Conservation (phyloP, 2,888 invertebrate genomes). For the Orthonychiurus folsomi region DNA sequence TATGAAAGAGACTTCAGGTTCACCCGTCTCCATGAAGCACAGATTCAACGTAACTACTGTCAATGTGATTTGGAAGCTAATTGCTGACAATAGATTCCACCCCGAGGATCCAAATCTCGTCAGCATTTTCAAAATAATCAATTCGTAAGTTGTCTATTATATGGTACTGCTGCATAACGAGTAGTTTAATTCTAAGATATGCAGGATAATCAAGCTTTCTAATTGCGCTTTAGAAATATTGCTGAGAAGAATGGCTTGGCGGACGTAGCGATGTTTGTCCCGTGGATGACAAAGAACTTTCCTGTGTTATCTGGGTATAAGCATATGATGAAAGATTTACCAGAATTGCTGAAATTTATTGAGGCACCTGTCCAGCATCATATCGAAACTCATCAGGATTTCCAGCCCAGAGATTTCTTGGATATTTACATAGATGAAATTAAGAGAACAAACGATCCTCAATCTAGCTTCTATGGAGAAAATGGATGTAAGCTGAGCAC, state of each 20-base stretch:
- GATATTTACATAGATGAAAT: constrained; percentile 35
- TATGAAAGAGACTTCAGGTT: constrained; percentile 12
- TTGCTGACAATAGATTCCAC: constrained; percentile 16
- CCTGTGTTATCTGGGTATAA: constrained; percentile 19
- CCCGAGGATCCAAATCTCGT: constrained; percentile 15
- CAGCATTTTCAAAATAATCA: background rate
- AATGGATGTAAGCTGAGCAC: constrained; percentile 20
- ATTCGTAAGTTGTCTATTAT: background rate
- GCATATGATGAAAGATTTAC: constrained; percentile 20
- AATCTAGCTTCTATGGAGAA: constrained; percentile 25
- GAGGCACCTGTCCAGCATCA: constrained; percentile 23
- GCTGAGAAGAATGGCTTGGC: constrained; percentile 18
- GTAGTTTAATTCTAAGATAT: background rate
- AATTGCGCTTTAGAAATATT: constrained; percentile 15
- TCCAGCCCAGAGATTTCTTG: constrained; percentile 43
- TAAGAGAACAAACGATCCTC: constrained; percentile 18
- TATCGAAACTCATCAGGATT: constrained; percentile 20
- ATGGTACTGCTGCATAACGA: too few species aligned
- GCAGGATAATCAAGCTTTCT: constrained; percentile 1
- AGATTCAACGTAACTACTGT: constrained; percentile 17
- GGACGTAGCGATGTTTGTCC: constrained; percentile 21
- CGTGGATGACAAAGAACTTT: constrained; percentile 19
- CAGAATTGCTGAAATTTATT: constrained; percentile 15
- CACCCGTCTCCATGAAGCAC: constrained; percentile 9
- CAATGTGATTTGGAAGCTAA: constrained; percentile 18